Evolutionary conservation across 2,888 invertebrate species (phyloP), one percentile per base, ranked within the genome.

Genomic region (Macroteleia sp.): DNA sequence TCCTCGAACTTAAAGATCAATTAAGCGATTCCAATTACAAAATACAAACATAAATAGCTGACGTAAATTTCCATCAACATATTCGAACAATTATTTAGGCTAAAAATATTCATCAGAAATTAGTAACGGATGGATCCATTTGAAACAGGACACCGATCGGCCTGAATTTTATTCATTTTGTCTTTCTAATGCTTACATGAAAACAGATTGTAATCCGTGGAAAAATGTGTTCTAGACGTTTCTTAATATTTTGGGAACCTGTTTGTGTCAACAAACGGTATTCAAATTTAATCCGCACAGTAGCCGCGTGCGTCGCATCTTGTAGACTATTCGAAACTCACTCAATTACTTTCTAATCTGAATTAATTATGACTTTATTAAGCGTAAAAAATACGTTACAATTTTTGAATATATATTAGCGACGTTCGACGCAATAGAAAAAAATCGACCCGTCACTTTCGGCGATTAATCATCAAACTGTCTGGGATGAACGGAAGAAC

Each of bases 331-430:
- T 67, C 67, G 62, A 69, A 62, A 66, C 62, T 41, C 62, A 41
- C 56, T 62, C 67, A 75, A 75, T 75, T 62, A 30, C 75, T 75
- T 75, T 75, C 75, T 62, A 62, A 69, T 67, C 50, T 22, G 75
- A 67, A 75, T 67, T 69, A 62, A 75, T 69, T 62, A 69, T 62
- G 20, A 42, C 67, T 75, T 46, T 67, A 54, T 67, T 54, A 54
- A 61, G 46, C 57, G 41, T 34, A 54, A 62, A 56, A 62, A 61
- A 41, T 56, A 22, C 39, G 56, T 46, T 36, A 25, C 30, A 50
- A 59, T 41, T 17, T 20, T 67, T 66, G 61, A 67, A 67, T 74
- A 67, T 41, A 16, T 34, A 75, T 59, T 54, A 67, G 30, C 34
- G 19, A 61, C 16, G 46, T 16, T 46, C 12, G 25, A 17, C 8